These are phyloP conservation scores for Xenus cinereus DNA, from an alignment of 2,113 vertebrate species.

Conservation along the genomic window DNA sequence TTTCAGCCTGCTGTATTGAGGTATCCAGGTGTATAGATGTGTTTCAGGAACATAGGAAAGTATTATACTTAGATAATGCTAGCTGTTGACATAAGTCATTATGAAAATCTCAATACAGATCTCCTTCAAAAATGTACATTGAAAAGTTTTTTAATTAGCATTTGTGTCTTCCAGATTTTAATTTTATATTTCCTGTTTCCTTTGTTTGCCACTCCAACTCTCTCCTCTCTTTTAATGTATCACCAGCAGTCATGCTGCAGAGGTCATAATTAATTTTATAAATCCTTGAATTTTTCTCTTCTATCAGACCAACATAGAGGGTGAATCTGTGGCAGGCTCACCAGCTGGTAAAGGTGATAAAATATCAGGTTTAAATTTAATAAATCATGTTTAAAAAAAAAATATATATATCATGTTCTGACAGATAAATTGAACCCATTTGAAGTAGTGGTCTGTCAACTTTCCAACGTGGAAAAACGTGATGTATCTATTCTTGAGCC, in stretches of 20 bases:
- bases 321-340: neutral
- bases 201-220: neutral
- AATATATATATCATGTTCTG: slow-evolving; percentile 22
- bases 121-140: neutral
- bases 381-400: slow-evolving; percentile 8
- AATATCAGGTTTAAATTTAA: slow-evolving; percentile 20
- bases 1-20: neutral
- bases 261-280: neutral
- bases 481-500: neutral
- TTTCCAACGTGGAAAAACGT: slow-evolving; percentile 22
- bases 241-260: neutral
- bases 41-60: neutral
- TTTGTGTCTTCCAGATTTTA: neutral
- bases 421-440: slow-evolving; percentile 50
- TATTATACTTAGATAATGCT: neutral
- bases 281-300: neutral
- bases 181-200: neutral
- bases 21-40: neutral
- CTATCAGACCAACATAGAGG: neutral
- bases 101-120: neutral
- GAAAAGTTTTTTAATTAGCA: neutral
- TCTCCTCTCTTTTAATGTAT: neutral
- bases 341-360: slow-evolving; percentile 29
- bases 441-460: neutral
- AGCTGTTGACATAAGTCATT: too few relatives aligned